phyloP scores from a whole-genome alignment of 2,888 invertebrate genomes.

The Mesorhabditis belari region DNA sequence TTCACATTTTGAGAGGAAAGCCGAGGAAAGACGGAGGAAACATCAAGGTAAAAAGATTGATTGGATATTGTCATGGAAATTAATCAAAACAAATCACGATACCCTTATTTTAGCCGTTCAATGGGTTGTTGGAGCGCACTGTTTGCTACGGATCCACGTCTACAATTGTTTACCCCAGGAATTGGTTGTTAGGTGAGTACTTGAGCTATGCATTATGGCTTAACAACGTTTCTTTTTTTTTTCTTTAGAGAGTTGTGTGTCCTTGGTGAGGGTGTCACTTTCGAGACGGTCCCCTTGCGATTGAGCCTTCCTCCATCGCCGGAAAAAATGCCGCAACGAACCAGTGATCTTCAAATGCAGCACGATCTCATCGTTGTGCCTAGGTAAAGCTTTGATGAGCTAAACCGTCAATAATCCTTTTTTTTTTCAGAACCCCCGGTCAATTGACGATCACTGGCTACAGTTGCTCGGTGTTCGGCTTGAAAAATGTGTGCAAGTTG shows the following conservation, averaged over 20 bases:
- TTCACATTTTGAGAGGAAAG: slow-evolving; percentile 42
- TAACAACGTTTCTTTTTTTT: background rate
- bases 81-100: background rate
- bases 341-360: too few relatives aligned
- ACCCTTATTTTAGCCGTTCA: slow-evolving; percentile 10
- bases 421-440: slow-evolving; percentile 32
- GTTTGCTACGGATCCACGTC: slow-evolving; percentile 22
- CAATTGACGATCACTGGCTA: slow-evolving; percentile 43
- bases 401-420: background rate
- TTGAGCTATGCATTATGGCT: background rate
- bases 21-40: slow-evolving; percentile 11
- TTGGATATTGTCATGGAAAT: background rate
- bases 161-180: slow-evolving; percentile 23
- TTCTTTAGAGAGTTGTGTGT: slow-evolving; percentile 35
- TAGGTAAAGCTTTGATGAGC: slow-evolving; percentile 15
- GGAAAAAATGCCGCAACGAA: background rate
- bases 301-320: slow-evolving; percentile 36
- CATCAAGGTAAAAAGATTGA: background rate
- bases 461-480: slow-evolving; percentile 42
- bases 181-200: slow-evolving; percentile 16
- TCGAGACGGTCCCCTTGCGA: slow-evolving; percentile 46
- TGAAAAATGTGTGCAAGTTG: slow-evolving; percentile 39
- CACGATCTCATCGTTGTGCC: slow-evolving; percentile 44
- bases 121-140: slow-evolving; percentile 46
- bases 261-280: slow-evolving; percentile 39